These are phyloP conservation scores for Hylomyscus alleni DNA, from an alignment of 2,797 vertebrate genomes.

Conservation along the genomic window DNA sequence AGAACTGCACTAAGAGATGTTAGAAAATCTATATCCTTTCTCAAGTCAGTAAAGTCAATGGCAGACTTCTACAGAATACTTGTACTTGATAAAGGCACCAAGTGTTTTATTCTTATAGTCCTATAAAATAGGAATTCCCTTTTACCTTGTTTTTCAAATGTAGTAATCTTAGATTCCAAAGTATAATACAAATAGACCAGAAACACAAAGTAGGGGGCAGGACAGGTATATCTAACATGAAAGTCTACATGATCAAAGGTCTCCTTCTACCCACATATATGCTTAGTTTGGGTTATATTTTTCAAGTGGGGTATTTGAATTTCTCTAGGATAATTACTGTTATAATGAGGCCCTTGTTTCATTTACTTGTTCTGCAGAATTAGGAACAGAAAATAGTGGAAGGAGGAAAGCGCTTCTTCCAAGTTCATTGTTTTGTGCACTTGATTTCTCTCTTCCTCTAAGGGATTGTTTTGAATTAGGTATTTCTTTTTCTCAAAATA, in stretches of 20 bases:
- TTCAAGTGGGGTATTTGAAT: constrained; percentile 39
- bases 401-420: constrained; percentile 31
- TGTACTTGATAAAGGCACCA: not conserved
- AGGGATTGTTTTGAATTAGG: constrained; percentile 62
- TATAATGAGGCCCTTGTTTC: constrained; percentile 63
- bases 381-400: constrained; percentile 59
- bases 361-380: constrained; percentile 68
- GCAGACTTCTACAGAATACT: not conserved
- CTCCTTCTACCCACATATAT: not conserved
- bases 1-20: not conserved
- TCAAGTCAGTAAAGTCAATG: not conserved
- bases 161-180: not conserved
- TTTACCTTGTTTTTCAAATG: not conserved
- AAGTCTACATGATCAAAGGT: not conserved
- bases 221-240: not conserved
- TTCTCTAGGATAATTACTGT: constrained; percentile 55
- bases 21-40: not conserved
- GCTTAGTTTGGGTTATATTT: constrained; percentile 8
- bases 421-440: constrained; percentile 48
- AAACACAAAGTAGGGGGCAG: not conserved
- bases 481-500: constrained; percentile 69
- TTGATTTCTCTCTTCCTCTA: constrained; percentile 59
- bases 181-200: not conserved
- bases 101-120: not conserved
- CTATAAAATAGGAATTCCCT: not conserved